Conservation (phyloP, 2,113 vertebrate species). For the Ochotona curzoniae region DNA sequence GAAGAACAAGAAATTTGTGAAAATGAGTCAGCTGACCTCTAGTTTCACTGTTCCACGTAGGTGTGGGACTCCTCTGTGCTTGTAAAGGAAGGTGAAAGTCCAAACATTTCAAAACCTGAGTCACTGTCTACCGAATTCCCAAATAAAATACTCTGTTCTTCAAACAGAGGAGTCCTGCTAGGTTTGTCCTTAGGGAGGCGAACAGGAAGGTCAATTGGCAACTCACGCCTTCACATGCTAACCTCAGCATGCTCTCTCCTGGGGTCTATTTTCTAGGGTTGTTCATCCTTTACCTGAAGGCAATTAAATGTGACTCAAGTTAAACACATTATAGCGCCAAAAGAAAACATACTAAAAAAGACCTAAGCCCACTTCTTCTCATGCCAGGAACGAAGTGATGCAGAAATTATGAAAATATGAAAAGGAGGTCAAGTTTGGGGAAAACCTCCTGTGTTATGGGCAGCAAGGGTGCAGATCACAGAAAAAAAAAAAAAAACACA, state of each 20-base stretch:
- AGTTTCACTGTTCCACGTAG: conserved; percentile 85
- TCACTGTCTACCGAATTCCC: conserved; percentile 87
- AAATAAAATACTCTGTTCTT: conserved; percentile 88
- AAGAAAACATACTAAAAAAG: conserved; percentile 86
- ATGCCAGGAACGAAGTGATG: conserved; percentile 69
- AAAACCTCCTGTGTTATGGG: conserved; percentile 69
- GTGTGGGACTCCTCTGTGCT: conserved; percentile 86
- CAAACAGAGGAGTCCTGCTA: conserved; percentile 83
- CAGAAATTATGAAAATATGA: conserved; percentile 71
- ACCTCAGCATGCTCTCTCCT: conserved; percentile 75
- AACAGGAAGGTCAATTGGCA: conserved; percentile 71
- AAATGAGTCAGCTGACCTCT: conserved; percentile 76
- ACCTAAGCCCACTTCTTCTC: conserved; percentile 76
- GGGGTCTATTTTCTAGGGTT: conserved; percentile 83
- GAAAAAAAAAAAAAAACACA: too few species aligned
- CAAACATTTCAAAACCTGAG: conserved; percentile 86
- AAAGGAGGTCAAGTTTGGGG: conserved; percentile 74
- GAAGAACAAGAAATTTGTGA: conserved; percentile 84
- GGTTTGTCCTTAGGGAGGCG: conserved; percentile 80
- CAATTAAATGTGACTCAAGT: conserved; percentile 90
- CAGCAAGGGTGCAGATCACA: not conserved
- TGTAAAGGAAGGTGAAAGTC: conserved; percentile 83
- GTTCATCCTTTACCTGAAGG: conserved; percentile 88
- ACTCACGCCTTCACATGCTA: conserved; percentile 75
- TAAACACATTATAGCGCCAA: conserved; percentile 86